These are phyloP conservation scores for Diacarnus erythraeanus DNA, from an alignment of 37 sponge, comb jelly and placozoan genomes.

Conservation along the genomic window DNA sequence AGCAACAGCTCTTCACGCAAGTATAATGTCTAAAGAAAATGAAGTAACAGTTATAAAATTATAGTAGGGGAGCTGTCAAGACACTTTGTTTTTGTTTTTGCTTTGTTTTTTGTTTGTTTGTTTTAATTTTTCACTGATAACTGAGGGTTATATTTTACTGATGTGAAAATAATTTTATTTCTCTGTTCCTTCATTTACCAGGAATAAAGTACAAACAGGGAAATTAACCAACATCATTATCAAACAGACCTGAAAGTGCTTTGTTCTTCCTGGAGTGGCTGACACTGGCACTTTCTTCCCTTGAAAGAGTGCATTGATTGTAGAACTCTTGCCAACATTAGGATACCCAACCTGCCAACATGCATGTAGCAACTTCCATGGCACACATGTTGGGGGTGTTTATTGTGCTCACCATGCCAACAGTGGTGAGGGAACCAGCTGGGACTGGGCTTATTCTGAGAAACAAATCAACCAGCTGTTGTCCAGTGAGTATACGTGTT, in stretches of 20 bases:
- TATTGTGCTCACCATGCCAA: constrained; percentile 34
- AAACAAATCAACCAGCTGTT: constrained; percentile 46
- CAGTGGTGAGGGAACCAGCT: constrained; percentile 29
- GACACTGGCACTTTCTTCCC: constrained; percentile 92
- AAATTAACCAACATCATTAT: too few relatives aligned
- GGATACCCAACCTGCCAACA: constrained; percentile 87
- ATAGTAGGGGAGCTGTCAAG: not conserved
- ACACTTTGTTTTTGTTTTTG: not conserved
- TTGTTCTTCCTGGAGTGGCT: constrained; percentile 93
- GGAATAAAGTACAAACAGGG: too few relatives aligned
- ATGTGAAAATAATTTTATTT: too few relatives aligned
- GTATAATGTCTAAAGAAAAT: constrained; percentile 53
- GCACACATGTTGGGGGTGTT: not conserved
- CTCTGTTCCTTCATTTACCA: too few relatives aligned
- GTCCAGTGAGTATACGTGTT: constrained; percentile 19
- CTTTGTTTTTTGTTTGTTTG: too few relatives aligned
- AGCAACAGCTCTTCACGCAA: constrained; percentile 60
- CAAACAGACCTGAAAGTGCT: constrained; percentile 86
- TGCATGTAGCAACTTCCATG: not conserved
- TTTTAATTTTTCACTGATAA: not conserved
- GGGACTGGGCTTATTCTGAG: constrained; percentile 27
- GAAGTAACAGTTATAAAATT: not conserved
- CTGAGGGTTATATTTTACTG: not conserved
- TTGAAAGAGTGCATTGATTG: constrained; percentile 85
- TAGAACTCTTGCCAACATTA: constrained; percentile 96